These are phyloP conservation scores for Phaenicophaeus curvirostris DNA, from an alignment of 2,797 vertebrate species.

Conservation along the genomic window DNA sequence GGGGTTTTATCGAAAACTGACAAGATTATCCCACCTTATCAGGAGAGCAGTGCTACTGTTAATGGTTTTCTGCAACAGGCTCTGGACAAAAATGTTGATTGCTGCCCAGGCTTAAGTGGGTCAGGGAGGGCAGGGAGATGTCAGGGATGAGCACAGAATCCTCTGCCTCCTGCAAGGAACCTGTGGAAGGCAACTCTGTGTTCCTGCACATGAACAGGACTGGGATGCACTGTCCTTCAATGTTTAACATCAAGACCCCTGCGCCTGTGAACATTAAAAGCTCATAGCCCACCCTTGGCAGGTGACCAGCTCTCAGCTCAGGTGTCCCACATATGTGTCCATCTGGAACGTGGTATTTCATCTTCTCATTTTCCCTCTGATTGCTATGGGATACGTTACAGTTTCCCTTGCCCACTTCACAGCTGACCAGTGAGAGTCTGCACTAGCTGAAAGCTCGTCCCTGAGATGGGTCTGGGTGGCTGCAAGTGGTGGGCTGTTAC, in stretches of 20 bases:
- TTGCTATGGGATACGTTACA: neutral
- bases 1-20: conserved; percentile 39
- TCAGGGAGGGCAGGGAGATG: fast-evolving
- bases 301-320: neutral
- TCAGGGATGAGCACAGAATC: neutral
- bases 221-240: fast-evolving
- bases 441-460: neutral
- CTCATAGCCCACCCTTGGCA: neutral
- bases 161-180: neutral
- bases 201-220: fast-evolving
- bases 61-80: neutral
- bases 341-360: neutral
- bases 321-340: neutral
- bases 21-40: conserved; percentile 49
- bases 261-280: neutral
- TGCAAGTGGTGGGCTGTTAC: neutral
- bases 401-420: neutral
- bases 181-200: neutral
- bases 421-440: neutral
- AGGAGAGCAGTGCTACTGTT: conserved; percentile 27
- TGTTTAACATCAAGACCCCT: neutral
- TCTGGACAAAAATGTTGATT: neutral
- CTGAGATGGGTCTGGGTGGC: neutral
- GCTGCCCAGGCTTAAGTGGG: neutral
- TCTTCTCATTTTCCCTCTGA: neutral